Percentiles rank a stretch among this genome's conserved stretches.
Conservation (phyloP, 53 echinoderm and acorn worm species). For the Luidia sarsii region DNA sequence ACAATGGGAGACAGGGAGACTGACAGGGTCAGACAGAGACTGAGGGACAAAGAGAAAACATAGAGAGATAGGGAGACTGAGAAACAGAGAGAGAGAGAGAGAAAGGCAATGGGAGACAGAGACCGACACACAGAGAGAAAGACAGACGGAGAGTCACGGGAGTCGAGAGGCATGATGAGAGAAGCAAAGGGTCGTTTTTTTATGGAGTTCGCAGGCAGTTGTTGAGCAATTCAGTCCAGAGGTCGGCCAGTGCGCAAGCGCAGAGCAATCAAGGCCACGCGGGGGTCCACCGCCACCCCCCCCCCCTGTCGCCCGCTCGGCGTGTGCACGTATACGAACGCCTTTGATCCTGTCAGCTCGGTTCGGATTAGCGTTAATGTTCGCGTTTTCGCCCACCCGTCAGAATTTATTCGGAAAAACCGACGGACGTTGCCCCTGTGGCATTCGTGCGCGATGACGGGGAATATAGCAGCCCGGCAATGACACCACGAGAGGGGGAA, state of each 20-base stretch:
- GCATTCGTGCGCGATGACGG: no score
- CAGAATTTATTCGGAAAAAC: neutral
- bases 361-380: conserved; percentile 31
- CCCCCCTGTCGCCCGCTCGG: no score
- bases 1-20: neutral
- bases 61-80: no score
- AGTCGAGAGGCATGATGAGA: no score
- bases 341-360: neutral
- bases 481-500: no score
- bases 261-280: conserved; percentile 31
- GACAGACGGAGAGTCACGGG: no score
- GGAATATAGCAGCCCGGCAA: no score
- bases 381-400: neutral
- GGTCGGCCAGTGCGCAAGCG: neutral
- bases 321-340: neutral
- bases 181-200: no score
- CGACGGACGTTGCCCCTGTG: conserved; percentile 31
- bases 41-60: neutral
- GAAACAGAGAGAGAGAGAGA: no score
- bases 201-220: no score
- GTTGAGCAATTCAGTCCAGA: conserved; percentile 27
- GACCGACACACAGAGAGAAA: neutral
- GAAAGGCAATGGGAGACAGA: neutral
- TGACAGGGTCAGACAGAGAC: neutral
- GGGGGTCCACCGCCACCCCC: conserved; percentile 2